Evolutionary conservation across 2,797 vertebrate species (phyloP).

Genomic region (Semaprochilodus insignis): DNA sequence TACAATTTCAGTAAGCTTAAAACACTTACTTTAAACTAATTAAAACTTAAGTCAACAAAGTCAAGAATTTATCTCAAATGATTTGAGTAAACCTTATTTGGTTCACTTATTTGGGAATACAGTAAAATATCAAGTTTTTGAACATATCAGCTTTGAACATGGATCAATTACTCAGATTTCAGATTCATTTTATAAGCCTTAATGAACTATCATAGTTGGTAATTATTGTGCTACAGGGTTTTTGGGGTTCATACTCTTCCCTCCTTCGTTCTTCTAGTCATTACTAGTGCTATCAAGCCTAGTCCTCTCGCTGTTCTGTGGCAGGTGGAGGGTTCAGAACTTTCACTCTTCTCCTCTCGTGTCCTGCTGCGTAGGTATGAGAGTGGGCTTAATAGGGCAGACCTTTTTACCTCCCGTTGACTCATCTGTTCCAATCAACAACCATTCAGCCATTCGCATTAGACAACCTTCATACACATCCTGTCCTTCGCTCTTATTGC

Average conservation of each 20-base stretch:
- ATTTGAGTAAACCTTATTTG: no score
- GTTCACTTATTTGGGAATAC: no score
- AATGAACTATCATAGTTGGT: background rate
- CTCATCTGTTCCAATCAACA: background rate
- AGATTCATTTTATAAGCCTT: background rate
- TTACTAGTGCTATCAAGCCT: conserved; percentile 35
- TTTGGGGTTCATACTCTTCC: background rate
- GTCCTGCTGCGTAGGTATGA: conserved; percentile 52
- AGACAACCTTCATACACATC: conserved; percentile 6
- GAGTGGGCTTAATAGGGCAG: conserved; percentile 47
- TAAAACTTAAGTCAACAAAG: no score
- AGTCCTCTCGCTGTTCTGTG: conserved; percentile 34
- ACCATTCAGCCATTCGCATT: conserved; percentile 4
- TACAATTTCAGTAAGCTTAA: no score
- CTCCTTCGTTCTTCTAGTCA: background rate
- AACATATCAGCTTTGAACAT: no score
- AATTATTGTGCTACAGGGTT: background rate
- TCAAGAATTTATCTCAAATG: no score
- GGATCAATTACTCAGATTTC: background rate
- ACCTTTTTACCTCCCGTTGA: conserved; percentile 25
- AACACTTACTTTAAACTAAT: no score
- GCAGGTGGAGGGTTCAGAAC: conserved; percentile 58
- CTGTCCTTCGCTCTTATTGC: background rate
- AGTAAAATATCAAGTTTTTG: no score
- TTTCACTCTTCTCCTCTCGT: conserved; percentile 63